Evolutionary conservation across 2,797 vertebrate genomes (phyloP).

Genomic region (Poecilia velifera): DNA sequence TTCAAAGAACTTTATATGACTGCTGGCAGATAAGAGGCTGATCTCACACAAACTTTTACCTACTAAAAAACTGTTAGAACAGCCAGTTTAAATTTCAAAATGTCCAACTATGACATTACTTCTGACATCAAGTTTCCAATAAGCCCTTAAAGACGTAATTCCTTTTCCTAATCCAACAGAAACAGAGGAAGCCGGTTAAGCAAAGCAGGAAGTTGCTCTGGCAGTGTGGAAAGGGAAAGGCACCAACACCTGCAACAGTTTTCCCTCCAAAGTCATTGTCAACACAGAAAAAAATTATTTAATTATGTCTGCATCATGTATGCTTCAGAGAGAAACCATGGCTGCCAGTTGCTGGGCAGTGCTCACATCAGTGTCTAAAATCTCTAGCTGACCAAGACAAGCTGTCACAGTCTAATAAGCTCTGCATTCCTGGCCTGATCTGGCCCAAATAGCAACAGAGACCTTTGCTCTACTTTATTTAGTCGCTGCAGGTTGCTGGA

Average conservation of each 20-base stretch:
- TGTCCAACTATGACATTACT: conserved; percentile 25
- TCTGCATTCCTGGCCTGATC: conserved; percentile 67
- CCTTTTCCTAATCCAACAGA: conserved; percentile 62
- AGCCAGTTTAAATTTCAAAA: conserved; percentile 10
- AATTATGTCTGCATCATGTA: conserved; percentile 20
- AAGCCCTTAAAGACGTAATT: conserved; percentile 49
- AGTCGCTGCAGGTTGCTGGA: neutral
- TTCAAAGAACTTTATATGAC: neutral
- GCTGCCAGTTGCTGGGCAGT: conserved; percentile 63
- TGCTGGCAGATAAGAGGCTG: neutral
- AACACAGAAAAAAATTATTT: conserved; percentile 18
- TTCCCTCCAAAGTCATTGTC: conserved; percentile 12
- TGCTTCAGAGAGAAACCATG: conserved; percentile 29
- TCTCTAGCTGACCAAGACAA: conserved; percentile 63
- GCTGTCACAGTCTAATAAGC: conserved; percentile 74
- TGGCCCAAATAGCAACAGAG: conserved; percentile 57
- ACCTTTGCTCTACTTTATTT: conserved; percentile 28
- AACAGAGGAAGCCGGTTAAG: conserved; percentile 65
- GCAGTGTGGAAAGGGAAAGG: conserved; percentile 49
- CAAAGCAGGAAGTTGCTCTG: conserved; percentile 69
- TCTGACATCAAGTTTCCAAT: conserved; percentile 35
- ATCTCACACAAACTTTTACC: neutral
- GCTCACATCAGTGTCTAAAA: conserved; percentile 57
- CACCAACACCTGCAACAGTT: conserved; percentile 12
- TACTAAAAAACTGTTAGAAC: neutral